phyloP scores from a whole-genome alignment of 2,113 vertebrate species.

The Eretmochelys imbricata region DNA sequence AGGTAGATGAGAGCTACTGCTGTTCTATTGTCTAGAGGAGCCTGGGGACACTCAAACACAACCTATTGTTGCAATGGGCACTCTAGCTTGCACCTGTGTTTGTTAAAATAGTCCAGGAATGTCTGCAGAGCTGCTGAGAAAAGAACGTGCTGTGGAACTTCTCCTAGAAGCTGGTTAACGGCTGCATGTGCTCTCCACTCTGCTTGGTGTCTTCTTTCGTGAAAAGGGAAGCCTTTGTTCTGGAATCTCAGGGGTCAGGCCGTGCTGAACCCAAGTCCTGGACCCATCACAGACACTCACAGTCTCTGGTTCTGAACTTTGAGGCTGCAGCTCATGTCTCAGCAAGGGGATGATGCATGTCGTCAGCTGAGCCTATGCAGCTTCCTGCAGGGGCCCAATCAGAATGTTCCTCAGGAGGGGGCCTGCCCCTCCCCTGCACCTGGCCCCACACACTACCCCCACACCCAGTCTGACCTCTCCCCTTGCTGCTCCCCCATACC shows the following conservation, averaged over 20 bases:
- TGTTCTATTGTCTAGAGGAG: not conserved
- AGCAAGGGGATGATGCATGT: not conserved
- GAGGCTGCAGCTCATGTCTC: not conserved
- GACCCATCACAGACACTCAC: not conserved
- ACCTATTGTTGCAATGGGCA: accelerated
- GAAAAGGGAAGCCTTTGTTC: not conserved
- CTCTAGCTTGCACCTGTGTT: not conserved
- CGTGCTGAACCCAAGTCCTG: not conserved
- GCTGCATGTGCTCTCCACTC: not conserved
- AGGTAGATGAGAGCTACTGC: accelerated
- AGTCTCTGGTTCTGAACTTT: not conserved
- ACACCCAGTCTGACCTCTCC: no score
- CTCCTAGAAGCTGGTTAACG: not conserved
- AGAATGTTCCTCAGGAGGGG: no score
- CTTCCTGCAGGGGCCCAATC: not conserved
- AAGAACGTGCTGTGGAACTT: not conserved
- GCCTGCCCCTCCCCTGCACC: no score
- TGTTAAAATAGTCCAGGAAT: not conserved
- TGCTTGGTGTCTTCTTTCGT: not conserved
- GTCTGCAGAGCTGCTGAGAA: not conserved
- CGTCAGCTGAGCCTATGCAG: accelerated
- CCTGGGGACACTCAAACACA: not conserved
- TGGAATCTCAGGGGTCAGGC: not conserved
- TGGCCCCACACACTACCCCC: no score
- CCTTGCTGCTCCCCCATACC: no score